These are phyloP conservation scores for Platyrinchus mystaceus DNA, from an alignment of 2,797 vertebrate genomes.

Conservation along the genomic window DNA sequence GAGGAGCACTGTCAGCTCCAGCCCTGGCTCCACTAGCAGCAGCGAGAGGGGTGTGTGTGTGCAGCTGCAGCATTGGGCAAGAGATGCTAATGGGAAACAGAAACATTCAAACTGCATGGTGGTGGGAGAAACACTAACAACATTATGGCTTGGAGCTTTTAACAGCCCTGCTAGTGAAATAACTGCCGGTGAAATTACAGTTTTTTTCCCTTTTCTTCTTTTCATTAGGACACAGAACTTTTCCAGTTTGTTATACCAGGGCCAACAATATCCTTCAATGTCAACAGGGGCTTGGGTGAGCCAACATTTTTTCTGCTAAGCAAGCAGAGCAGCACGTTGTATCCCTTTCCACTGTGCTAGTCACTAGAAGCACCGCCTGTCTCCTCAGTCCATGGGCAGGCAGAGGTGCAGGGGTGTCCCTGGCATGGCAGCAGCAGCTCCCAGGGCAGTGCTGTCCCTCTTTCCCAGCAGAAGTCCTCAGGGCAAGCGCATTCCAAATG, in stretches of 20 bases:
- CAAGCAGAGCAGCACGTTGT: not conserved
- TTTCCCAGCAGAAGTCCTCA: not conserved
- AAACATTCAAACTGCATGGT: not conserved
- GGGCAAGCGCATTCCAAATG: not conserved
- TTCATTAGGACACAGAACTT: not conserved
- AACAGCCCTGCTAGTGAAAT: not conserved
- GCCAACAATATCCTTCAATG: not conserved
- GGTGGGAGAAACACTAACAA: slow-evolving; percentile 1
- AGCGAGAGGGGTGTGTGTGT: not conserved
- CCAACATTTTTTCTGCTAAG: not conserved
- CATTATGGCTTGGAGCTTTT: not conserved
- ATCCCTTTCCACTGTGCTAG: not conserved
- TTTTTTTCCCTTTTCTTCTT: not conserved
- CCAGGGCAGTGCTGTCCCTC: not conserved
- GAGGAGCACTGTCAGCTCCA: not conserved
- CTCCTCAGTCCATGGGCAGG: fast-evolving
- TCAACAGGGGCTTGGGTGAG: not conserved
- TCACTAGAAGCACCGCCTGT: not conserved
- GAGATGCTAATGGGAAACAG: slow-evolving; percentile 46
- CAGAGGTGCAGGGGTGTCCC: not conserved
- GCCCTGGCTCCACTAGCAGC: not conserved
- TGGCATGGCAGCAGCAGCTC: not conserved
- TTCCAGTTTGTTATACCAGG: not conserved
- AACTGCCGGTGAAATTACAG: not conserved
- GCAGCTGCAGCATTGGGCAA: slow-evolving; percentile 10